Conservation (phyloP, 2,888 invertebrate species). For the Limnephilus marmoratus region DNA sequence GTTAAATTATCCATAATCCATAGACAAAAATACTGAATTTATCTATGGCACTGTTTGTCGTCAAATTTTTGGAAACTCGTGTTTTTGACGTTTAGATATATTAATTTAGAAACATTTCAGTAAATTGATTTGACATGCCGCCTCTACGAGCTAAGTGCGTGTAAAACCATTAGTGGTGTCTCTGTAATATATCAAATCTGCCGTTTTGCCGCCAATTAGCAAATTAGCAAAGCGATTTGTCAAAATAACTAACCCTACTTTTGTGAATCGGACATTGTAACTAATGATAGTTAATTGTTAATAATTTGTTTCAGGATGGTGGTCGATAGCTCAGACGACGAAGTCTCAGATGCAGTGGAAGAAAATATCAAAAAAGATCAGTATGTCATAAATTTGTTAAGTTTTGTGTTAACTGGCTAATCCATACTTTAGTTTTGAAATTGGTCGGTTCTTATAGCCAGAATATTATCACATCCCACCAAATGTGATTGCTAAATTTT, state of each 20-base stretch:
- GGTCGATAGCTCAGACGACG: not conserved
- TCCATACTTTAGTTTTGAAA: not conserved
- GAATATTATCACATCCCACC: no score
- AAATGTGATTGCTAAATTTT: no score
- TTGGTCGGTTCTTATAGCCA: not conserved
- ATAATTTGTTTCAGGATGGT: not conserved
- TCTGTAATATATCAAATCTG: not conserved
- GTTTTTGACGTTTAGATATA: not conserved
- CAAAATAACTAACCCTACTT: conserved; percentile 25
- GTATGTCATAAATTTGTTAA: not conserved
- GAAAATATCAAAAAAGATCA: not conserved
- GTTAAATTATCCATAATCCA: not conserved
- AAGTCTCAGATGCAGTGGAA: not conserved
- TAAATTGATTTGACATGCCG: conserved; percentile 12
- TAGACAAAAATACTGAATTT: not conserved
- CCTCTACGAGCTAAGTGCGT: conserved; percentile 38
- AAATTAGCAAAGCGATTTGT: not conserved
- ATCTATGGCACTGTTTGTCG: not conserved
- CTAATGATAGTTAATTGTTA: not conserved
- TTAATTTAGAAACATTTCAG: not conserved
- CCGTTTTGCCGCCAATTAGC: not conserved
- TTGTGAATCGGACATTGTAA: not conserved
- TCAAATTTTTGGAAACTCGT: not conserved
- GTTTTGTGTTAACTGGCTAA: not conserved
- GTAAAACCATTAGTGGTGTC: not conserved